phyloP scores from a whole-genome alignment of 2,113 vertebrate species.

The Chionomys nivalis region DNA sequence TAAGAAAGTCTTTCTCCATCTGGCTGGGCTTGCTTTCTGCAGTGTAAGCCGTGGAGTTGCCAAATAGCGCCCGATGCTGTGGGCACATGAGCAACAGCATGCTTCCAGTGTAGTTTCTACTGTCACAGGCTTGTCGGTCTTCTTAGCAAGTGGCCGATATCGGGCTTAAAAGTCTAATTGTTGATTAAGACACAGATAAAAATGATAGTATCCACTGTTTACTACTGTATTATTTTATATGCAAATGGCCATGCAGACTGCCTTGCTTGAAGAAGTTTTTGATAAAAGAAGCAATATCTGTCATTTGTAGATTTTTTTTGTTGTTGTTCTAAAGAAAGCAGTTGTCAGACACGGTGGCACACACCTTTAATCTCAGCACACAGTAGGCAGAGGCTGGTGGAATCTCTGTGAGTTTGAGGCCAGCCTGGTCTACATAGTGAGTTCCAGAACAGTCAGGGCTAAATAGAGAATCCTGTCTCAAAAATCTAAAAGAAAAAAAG shows the following conservation, averaged over 20 bases:
- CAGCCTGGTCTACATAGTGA: neutral
- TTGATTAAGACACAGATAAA: neutral
- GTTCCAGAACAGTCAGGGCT: neutral
- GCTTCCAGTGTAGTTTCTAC: slow-evolving; percentile 6
- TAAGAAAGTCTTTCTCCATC: slow-evolving; percentile 25
- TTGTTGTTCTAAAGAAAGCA: neutral
- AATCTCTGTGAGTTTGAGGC: neutral
- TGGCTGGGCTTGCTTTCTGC: slow-evolving; percentile 12
- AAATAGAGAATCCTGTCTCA: neutral
- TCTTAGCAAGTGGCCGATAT: neutral
- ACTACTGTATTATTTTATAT: neutral
- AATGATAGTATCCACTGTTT: neutral
- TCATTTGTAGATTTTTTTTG: neutral
- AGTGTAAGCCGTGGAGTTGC: neutral
- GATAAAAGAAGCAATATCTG: neutral
- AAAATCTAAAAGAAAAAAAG: neutral
- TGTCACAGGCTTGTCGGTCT: neutral
- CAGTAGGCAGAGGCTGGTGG: neutral
- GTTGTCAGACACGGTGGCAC: neutral
- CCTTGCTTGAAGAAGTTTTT: neutral
- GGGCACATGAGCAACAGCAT: neutral
- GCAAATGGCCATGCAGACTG: neutral
- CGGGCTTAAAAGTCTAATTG: neutral
- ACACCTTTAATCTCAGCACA: neutral
- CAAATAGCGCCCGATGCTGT: neutral